Conservation (phyloP, 2,888 invertebrate genomes). For the Plusia festucae region DNA sequence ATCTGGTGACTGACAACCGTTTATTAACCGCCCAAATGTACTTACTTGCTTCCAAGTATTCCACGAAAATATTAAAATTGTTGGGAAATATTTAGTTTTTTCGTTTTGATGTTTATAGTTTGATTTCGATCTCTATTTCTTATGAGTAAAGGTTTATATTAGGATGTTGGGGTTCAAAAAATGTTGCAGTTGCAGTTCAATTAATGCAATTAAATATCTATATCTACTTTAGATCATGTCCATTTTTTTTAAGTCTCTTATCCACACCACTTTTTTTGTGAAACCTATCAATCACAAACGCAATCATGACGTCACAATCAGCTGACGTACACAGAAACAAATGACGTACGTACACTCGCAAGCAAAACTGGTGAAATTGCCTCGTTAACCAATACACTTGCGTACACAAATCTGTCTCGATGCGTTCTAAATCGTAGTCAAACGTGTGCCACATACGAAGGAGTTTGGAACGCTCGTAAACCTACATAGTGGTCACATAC, state of each 20-base stretch:
- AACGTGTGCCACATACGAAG: constrained; percentile 45
- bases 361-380: constrained; percentile 12
- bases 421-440: constrained; percentile 37
- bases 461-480: constrained; percentile 56
- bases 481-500: constrained; percentile 60
- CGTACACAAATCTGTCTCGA: constrained; percentile 30
- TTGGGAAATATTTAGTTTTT: constrained; percentile 23
- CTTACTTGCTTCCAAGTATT: constrained; percentile 31
- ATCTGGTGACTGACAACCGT: constrained; percentile 52
- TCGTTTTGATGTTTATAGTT: neutral
- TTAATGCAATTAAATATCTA: too few relatives aligned
- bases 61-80: constrained; percentile 43
- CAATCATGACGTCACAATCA: neutral
- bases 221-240: too few relatives aligned
- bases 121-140: too few relatives aligned
- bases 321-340: neutral
- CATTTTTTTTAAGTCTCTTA: too few relatives aligned
- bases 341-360: neutral
- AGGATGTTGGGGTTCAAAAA: too few relatives aligned
- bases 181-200: too few relatives aligned
- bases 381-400: constrained; percentile 11
- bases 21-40: constrained; percentile 51
- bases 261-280: neutral
- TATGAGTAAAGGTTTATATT: too few relatives aligned
- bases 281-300: neutral